These are phyloP conservation scores for Lota lota DNA, from an alignment of 2,113 vertebrate genomes.

Conservation along the genomic window DNA sequence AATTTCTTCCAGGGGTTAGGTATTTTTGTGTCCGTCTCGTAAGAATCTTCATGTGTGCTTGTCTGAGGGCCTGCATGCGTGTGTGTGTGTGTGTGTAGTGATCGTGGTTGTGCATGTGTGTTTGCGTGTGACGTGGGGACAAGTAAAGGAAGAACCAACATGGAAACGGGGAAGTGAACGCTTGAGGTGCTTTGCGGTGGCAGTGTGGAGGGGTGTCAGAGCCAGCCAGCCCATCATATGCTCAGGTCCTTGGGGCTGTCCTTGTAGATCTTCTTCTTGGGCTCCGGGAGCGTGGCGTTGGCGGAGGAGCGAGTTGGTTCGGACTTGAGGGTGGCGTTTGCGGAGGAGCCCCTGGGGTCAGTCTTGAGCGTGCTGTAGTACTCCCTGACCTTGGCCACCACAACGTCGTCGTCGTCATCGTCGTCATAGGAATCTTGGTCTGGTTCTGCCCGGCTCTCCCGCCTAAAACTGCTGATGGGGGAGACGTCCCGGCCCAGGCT, in stretches of 20 bases:
- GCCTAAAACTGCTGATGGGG: slow-evolving; percentile 43
- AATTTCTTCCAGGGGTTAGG: slow-evolving; percentile 35
- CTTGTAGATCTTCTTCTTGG: slow-evolving; percentile 83
- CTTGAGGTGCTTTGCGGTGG: slow-evolving; percentile 47
- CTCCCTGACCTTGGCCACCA: slow-evolving; percentile 73
- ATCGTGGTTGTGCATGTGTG: slow-evolving; percentile 15
- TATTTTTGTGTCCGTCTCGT: slow-evolving; percentile 19
- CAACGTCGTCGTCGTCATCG: slow-evolving; percentile 68
- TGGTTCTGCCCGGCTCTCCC: slow-evolving; percentile 39
- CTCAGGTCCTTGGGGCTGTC: slow-evolving; percentile 96
- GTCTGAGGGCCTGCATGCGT: neutral
- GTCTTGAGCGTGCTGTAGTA: slow-evolving; percentile 75
- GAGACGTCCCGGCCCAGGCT: slow-evolving; percentile 72
- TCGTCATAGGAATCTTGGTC: slow-evolving; percentile 42
- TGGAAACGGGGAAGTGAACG: slow-evolving; percentile 42
- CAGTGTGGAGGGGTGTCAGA: slow-evolving; percentile 28
- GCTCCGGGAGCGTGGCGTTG: slow-evolving; percentile 64
- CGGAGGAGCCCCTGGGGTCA: slow-evolving; percentile 55
- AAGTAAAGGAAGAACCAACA: slow-evolving; percentile 32
- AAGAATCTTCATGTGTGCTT: neutral
- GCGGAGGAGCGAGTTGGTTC: slow-evolving; percentile 60
- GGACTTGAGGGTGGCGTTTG: slow-evolving; percentile 55
- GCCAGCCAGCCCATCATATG: slow-evolving; percentile 79
- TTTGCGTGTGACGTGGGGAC: slow-evolving; percentile 17
- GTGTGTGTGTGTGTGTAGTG: slow-evolving; percentile 1